A percentile compares a stretch with the other conserved stretches of the same genome.
Conservation (phyloP, 1,140 invertebrate species). For the Brachystomella parvula region DNA sequence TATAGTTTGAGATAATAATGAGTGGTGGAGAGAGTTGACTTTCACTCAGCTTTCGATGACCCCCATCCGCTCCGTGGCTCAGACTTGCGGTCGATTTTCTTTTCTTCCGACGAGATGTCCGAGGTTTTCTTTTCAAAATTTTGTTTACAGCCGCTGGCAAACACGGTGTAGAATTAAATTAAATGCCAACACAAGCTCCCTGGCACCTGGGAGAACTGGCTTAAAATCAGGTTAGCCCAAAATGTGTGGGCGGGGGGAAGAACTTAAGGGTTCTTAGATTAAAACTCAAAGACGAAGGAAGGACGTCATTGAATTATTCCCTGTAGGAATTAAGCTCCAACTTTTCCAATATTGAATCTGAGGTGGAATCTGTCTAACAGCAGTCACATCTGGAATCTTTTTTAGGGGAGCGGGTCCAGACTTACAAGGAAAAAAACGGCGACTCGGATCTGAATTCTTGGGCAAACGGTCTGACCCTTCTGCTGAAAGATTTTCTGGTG, state of each 20-base stretch:
- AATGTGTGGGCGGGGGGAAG: not conserved
- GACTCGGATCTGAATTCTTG: conserved; percentile 24
- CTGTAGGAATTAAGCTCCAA: not conserved
- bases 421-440: conserved; percentile 17
- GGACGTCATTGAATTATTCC: not conserved
- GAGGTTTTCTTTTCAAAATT: no score
- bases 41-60: no score
- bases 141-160: no score
- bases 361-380: not conserved
- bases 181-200: no score
- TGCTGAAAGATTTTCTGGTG: not conserved
- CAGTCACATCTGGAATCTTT: not conserved
- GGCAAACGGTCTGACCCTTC: conserved; percentile 11
- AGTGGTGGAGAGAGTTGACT: no score
- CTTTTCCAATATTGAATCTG: not conserved
- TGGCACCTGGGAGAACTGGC: no score
- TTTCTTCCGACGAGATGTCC: no score
- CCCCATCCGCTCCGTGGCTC: no score
- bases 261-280: not conserved
- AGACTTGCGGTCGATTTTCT: no score
- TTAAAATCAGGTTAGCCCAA: no score
- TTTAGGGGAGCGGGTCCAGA: not conserved
- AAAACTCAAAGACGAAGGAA: not conserved
- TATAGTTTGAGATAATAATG: no score
- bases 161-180: no score